Conservation (phyloP, 35 echinoderm and acorn worm genomes). For the Nesometra sesokonis region DNA sequence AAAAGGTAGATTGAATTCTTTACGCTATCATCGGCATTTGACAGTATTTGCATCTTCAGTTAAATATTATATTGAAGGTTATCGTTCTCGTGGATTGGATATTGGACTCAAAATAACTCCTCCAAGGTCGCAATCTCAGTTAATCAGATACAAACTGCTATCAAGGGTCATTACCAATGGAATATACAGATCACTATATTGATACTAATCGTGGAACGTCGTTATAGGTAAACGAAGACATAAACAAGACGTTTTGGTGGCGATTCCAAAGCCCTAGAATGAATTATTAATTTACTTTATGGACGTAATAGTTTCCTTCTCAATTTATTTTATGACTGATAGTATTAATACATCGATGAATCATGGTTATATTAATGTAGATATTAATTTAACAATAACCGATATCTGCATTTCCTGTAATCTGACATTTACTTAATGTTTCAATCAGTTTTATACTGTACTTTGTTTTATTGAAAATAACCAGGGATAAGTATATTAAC, state of each 20-base stretch:
- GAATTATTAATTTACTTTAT: not conserved
- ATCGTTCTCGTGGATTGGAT: not conserved
- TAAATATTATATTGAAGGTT: not conserved
- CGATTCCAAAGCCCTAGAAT: not conserved
- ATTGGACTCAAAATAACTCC: not conserved
- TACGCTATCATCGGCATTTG: not conserved
- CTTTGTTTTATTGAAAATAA: too few species aligned
- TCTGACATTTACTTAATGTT: not conserved
- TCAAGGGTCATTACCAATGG: not conserved
- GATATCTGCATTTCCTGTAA: not conserved
- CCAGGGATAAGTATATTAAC: too few species aligned
- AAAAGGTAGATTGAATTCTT: not conserved
- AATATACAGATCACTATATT: not conserved
- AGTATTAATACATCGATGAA: not conserved
- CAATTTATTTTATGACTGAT: not conserved
- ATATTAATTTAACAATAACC: not conserved
- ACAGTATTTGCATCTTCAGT: not conserved
- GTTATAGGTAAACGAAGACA: not conserved
- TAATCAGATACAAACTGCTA: not conserved
- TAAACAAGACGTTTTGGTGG: not conserved
- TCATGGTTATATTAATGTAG: not conserved
- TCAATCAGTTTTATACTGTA: too few species aligned
- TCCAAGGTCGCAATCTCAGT: not conserved
- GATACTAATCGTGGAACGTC: not conserved
- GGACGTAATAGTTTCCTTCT: not conserved